Evolutionary conservation across 64 coral and sea anemone species (phyloP).

Genomic region (Platygyra sinensis): DNA sequence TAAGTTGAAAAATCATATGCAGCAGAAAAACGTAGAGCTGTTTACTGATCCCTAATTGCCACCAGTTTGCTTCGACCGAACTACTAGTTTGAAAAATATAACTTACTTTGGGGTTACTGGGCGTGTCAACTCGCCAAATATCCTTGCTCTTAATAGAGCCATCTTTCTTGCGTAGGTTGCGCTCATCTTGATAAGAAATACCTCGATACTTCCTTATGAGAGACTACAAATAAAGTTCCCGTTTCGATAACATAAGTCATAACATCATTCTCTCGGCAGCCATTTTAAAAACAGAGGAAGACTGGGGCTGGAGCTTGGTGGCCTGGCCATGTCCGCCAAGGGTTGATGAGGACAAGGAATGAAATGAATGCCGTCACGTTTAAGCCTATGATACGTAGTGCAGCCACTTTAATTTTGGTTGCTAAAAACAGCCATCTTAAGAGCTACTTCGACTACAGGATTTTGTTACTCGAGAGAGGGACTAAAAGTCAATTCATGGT

Average conservation of each 20-base stretch:
- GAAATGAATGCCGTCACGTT: constrained; percentile 28
- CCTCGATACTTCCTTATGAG: not conserved
- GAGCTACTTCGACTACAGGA: constrained; percentile 75
- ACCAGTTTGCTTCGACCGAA: no score
- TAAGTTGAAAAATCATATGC: no score
- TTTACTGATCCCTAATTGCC: no score
- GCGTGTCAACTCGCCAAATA: constrained; percentile 95
- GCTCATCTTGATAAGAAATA: constrained; percentile 57
- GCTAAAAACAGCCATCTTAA: constrained; percentile 40
- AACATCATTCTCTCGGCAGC: not conserved
- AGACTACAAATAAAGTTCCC: not conserved
- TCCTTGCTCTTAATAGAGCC: constrained; percentile 90
- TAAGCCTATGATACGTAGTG: constrained; percentile 47
- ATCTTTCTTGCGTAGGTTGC: constrained; percentile 89
- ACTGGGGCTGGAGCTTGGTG: not conserved
- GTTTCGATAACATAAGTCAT: not conserved
- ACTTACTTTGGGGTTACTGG: constrained; percentile 88
- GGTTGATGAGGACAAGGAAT: not conserved
- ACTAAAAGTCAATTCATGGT: constrained; percentile 91
- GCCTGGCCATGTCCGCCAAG: not conserved
- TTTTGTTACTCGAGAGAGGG: constrained; percentile 81
- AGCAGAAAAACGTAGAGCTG: no score
- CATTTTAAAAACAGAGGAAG: not conserved
- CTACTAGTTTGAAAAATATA: no score
- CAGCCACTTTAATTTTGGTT: constrained; percentile 84